phyloP scores from a whole-genome alignment of 2,888 invertebrate genomes.

The Coronaproctus castanopsis region DNA sequence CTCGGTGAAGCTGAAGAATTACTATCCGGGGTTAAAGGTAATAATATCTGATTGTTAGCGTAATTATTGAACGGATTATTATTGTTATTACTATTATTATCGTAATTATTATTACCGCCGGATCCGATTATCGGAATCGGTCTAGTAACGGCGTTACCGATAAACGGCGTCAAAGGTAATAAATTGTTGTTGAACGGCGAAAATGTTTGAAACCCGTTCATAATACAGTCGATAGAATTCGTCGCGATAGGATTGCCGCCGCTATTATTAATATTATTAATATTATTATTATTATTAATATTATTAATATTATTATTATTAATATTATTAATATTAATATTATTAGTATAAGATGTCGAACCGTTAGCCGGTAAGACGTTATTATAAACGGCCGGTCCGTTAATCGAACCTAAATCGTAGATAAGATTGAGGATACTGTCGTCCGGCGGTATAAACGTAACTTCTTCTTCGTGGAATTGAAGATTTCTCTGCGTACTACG shows the following conservation, averaged over 20 bases:
- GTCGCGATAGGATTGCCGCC: background rate
- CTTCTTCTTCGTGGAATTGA: slow-evolving; percentile 3
- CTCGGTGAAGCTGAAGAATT: too few species aligned
- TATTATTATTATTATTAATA: background rate
- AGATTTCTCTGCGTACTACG: background rate
- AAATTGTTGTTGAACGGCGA: background rate
- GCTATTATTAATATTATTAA: background rate
- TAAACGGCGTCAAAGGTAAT: slow-evolving; percentile 1
- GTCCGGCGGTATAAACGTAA: slow-evolving; percentile 4
- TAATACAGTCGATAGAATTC: background rate
- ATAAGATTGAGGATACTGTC: background rate
- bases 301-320: background rate
- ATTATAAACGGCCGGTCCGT: background rate
- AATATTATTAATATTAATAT: background rate
- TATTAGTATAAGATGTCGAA: background rate
- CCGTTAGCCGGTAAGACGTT: background rate
- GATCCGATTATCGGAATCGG: background rate
- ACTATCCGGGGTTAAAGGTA: too few species aligned
- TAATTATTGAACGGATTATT: too few species aligned
- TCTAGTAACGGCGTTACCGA: background rate
- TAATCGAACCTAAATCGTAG: background rate
- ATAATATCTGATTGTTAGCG: too few species aligned
- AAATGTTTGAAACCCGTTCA: background rate
- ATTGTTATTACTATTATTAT: too few species aligned
- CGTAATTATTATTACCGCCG: too few species aligned